Evolutionary conservation across 1,140 invertebrate species (phyloP), one percentile per base, ranked within the genome.

Genomic region (Akabosia matsudoensis): DNA sequence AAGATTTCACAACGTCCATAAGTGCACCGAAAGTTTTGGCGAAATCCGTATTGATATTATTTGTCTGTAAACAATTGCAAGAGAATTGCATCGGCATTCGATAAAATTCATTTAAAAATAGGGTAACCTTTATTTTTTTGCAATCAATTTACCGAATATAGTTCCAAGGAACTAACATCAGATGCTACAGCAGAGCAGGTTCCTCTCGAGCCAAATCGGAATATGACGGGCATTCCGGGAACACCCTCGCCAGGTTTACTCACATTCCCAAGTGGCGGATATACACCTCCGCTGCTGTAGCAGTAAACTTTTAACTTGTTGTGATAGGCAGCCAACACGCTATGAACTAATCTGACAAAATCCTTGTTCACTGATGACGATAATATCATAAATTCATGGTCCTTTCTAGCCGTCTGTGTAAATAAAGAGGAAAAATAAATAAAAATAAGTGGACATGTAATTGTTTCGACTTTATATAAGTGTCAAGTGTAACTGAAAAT

Each of bases 371-470:
- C 76, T 34, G 77, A 64, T 31, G 81, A 70, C 31, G 83, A 82
- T 3, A 88, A 74, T n/a, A 88, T 80, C 33, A 86, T 83, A 24
- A 86, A 81, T 81, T 87, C 87, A 80, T 85, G 83, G 72, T 87
- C 86, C 79, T 85, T 86, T 61, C 83, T 84, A 37, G 85, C 84
- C 72, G 83, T 83, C 86, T 86, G 16, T 74, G 33, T 16, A 71
- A 26, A 76, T 22, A 56, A 13, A 16, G 24, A 24, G 51, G 54
- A 74, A 73, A 33, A 34, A 70, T 45, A 67, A 24, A 28, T 76
- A 70, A 45, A 70, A 37, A 33, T 22, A 28, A 34, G 7, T 10
- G 56, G 24, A 64, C 37, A 45, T 45, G 7, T 10, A 13, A 22
- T 13, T 64, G 56, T 22, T 24, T 24, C 45, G 45, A 52, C 13